Base-by-base conservation (phyloP, 2,888 invertebrate species). In the Macropis europaea region DNA sequence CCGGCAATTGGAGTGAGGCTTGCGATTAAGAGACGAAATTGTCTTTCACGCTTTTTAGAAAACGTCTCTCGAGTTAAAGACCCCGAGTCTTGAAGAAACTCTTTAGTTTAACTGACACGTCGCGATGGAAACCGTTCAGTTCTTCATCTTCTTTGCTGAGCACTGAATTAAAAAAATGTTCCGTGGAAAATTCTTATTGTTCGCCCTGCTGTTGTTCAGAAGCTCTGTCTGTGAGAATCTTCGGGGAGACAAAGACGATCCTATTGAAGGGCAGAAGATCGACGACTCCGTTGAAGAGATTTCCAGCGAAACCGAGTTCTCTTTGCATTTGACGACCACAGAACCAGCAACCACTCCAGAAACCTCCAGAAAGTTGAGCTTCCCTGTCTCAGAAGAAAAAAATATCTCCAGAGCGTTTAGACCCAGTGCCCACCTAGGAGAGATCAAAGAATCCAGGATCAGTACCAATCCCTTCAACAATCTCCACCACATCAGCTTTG, bases 11-110 rank as follows among this genome's bases (percentile, higher is more conserved):
- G 83, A 83, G 83, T 84, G 77, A 76, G 67, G 57, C 64, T 34
- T 56, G 71, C 73, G 77, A 84, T 84, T 82, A 82, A 79, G 64
- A 68, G 67, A 76, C 47, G 22, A 77, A 64, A 71, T 73, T 36
- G 47, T 50, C 62, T 64, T 48, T 87, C 86, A 87, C 87, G 87
- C 87, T 87, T 87, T 87, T 87, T 85, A 87, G 79, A 82, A 80
- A 61, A 78, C 48, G 24, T 42, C 70, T 48, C 70, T 57, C 47
- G 52, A 30, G 82, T 84, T 86, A 87, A 85, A 86, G 83, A 57
- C 76, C 62, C 36, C 70, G 67, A 52, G 64, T 75, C 11, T 54
- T 52, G 45, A 72, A 75, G 71, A 48, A 53, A 22, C 53, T 62
- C 72, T 79, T 87, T 83, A 86, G 87, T 87, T 63, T 2, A 13